Evolutionary conservation across 2,113 vertebrate genomes (phyloP), one percentile per base, ranked within the genome.

Genomic region (Origma solitaria): DNA sequence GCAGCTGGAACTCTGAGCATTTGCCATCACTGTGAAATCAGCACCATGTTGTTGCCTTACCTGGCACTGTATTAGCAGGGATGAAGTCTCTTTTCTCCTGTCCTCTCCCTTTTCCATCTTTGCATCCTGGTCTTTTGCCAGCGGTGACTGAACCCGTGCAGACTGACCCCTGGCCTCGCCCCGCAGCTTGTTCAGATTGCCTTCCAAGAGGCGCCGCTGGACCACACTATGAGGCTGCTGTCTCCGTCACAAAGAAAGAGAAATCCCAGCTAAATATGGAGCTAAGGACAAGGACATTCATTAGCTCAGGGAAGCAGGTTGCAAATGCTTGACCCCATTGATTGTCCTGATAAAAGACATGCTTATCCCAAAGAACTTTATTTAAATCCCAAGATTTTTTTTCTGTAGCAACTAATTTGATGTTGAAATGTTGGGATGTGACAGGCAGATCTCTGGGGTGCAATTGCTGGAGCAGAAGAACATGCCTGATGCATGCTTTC

Each of bases 181-280:
- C 11, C 97, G 96, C 64, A 99, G 96, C 90, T 97, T 97, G 8
- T 97, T 98, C 89, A 99, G 98, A 95, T 98, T 99, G 49, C 98
- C 98, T 95, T 99, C 99, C 91, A 99, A 90, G 89, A 99, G 98
- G 88, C 99, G 99, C 24, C 99, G 98, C 96, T 99, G 99, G 80
- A 99, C 98, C 79, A 99, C 99, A 8, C 97, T 99, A 92, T 99
- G 99, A 31, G 99, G 99, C 98, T 99, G 99, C 99, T 99, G 91
- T 47, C 86, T 96, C 93, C 96, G 37, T 16, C 86, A 96, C 38
- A 97, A 90, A 97, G 94, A 81, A 88, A 89, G 53, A 91, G 91
- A 91, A 94, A 90, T 82, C 61, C 51, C 88, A 77, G 83, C 62
- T 92, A 47, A 47, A 65, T 15, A 17, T n/a, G n/a, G 30, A 50